Percentiles rank a stretch among this genome's conserved stretches.
Conservation (phyloP, 2,888 invertebrate species). For the Microdon myrmicae region DNA sequence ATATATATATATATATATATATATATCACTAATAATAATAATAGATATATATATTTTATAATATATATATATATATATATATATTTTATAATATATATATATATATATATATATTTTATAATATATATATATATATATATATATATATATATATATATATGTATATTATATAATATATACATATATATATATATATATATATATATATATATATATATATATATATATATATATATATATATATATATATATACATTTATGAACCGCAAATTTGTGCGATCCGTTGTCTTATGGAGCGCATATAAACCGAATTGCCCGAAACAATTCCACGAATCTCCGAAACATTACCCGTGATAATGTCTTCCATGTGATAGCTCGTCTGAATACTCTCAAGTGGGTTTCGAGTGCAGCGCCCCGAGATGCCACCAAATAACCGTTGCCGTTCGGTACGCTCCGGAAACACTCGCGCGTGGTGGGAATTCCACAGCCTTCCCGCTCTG, state of each 20-base stretch:
- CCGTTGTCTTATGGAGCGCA: background rate
- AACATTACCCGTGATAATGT: no score
- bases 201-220: background rate
- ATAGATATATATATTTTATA: background rate
- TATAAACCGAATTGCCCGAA: background rate
- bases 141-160: background rate
- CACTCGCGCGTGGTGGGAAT: no score
- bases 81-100: background rate
- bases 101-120: background rate
- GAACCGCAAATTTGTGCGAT: background rate
- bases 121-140: background rate
- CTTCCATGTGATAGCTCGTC: no score
- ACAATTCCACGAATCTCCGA: no score
- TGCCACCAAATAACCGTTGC: no score
- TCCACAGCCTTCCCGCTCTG: no score
- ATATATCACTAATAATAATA: background rate
- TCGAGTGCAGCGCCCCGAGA: no score
- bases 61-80: background rate
- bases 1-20: background rate
- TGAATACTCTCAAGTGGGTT: no score
- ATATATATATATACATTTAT: no score
- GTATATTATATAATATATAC: background rate
- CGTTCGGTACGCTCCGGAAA: no score
- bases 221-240: background rate
- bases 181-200: background rate